Percentiles rank a stretch among this genome's conserved stretches.
These are phyloP conservation scores for human (Homo sapiens) DNA, from an alignment of 2,113 vertebrate genomes.

Conservation along the genomic window DNA sequence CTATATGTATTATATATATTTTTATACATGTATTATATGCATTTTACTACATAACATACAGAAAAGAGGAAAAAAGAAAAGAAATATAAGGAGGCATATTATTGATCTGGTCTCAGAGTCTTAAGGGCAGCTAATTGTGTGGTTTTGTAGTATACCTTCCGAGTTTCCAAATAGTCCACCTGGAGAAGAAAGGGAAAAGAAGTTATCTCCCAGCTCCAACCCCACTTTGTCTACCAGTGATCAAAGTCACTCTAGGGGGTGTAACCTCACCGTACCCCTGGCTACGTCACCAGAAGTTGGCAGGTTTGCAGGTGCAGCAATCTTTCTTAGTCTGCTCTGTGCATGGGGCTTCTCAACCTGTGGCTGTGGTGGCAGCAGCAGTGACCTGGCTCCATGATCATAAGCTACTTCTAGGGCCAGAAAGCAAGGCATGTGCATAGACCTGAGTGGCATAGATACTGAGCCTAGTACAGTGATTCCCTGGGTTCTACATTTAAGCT, in stretches of 20 bases:
- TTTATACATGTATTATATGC: too few relatives aligned
- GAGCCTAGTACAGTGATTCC: not conserved
- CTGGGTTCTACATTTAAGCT: not conserved
- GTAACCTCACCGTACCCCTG: not conserved
- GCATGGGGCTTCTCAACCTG: accelerated
- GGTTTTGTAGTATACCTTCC: not conserved
- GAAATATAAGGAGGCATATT: not conserved
- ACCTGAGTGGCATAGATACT: not conserved
- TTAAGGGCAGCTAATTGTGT: not conserved
- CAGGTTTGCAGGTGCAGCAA: not conserved
- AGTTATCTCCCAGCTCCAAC: not conserved
- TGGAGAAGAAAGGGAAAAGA: not conserved
- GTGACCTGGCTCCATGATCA: not conserved
- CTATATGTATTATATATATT: too few relatives aligned
- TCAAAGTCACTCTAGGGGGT: not conserved
- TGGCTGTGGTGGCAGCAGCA: not conserved
- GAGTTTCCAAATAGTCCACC: not conserved
- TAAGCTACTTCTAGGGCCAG: not conserved
- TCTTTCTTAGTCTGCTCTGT: not conserved
- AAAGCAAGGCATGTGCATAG: not conserved
- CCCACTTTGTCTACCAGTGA: not conserved
- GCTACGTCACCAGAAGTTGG: not conserved
- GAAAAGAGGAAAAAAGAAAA: not conserved
- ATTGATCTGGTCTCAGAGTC: not conserved
- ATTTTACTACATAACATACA: not conserved